Percentiles rank a stretch among this genome's conserved stretches.
Conservation (phyloP, 2,113 vertebrate species). For the Neogale vison region DNA sequence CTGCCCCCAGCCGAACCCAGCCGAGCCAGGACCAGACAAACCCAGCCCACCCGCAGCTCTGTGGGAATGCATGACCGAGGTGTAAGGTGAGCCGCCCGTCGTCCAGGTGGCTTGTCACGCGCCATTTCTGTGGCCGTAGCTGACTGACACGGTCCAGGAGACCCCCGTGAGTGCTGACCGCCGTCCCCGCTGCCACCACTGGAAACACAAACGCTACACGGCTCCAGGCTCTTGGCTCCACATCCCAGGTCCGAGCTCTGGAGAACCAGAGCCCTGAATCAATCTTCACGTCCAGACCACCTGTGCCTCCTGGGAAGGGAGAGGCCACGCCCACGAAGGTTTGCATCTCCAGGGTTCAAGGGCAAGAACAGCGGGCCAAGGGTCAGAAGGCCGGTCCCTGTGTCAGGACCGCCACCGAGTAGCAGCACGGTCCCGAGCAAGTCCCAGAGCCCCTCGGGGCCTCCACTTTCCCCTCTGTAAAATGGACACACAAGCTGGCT, state of each 20-base stretch:
- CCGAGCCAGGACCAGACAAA: not conserved
- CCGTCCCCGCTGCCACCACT: accelerated
- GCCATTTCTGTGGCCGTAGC: not conserved
- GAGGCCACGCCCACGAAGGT: not conserved
- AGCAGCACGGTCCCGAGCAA: not conserved
- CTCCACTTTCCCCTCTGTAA: not conserved
- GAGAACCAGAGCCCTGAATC: not conserved
- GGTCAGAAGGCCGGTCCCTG: not conserved
- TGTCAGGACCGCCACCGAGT: not conserved
- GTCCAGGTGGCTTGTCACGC: not conserved
- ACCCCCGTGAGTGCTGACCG: accelerated
- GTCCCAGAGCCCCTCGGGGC: not conserved
- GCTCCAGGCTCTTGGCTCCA: not conserved
- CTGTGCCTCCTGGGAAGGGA: not conserved
- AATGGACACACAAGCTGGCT: not conserved
- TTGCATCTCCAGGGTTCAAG: not conserved
- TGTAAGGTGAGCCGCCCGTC: not conserved
- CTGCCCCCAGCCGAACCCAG: accelerated
- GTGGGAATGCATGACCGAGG: accelerated
- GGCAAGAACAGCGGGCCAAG: no score
- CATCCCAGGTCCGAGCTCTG: not conserved
- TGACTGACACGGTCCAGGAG: not conserved
- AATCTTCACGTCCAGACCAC: not conserved
- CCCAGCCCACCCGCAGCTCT: no score
- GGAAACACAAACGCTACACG: accelerated